Percentiles rank a stretch among this genome's conserved stretches.
Conservation (phyloP, 2,797 vertebrate genomes). For the Squalus acanthias region DNA sequence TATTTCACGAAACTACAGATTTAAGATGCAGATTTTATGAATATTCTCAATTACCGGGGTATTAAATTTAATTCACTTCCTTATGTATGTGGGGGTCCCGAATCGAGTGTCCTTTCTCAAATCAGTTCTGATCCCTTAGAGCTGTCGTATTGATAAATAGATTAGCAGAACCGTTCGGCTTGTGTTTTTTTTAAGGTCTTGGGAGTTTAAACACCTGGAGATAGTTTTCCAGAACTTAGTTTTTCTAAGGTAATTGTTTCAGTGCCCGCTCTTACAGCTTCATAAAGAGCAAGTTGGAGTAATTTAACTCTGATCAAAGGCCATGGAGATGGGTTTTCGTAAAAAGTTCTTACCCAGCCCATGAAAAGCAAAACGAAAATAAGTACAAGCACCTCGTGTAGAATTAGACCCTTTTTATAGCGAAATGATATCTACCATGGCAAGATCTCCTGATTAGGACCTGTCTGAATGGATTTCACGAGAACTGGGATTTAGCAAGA, state of each 20-base stretch:
- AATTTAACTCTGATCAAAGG: slow-evolving; percentile 23
- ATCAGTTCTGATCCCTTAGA: neutral
- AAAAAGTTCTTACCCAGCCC: neutral
- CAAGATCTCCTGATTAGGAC: neutral
- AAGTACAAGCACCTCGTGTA: neutral
- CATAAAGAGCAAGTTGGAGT: neutral
- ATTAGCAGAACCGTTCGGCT: neutral
- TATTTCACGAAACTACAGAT: neutral
- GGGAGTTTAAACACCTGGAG: neutral
- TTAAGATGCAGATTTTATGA: neutral
- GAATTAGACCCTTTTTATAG: neutral
- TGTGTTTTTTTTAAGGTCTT: neutral
- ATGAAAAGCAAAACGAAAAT: neutral
- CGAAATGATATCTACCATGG: neutral
- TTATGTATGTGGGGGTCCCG: too few species aligned
- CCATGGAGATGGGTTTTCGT: neutral
- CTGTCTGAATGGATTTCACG: neutral
- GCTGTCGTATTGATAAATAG: neutral
- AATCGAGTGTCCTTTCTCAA: neutral
- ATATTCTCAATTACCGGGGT: neutral
- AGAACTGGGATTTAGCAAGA: neutral
- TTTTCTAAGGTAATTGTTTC: slow-evolving; percentile 22
- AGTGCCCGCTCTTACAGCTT: neutral
- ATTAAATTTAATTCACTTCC: neutral
- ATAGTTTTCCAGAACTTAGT: neutral